Evolutionary conservation across 2,888 invertebrate species (phyloP).

Genomic region (Hirtodrosophila confusa): DNA sequence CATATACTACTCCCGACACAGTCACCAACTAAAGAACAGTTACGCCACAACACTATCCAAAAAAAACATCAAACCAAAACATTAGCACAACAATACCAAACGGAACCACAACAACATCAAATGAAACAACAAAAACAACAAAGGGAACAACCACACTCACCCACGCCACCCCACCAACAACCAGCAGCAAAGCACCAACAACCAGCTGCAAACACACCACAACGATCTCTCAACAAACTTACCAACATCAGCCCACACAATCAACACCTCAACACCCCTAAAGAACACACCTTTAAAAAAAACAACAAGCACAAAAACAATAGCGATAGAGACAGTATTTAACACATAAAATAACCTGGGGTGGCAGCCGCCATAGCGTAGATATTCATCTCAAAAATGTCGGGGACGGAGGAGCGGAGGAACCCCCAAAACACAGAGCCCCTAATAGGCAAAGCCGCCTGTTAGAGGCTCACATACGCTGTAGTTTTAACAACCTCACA

Average conservation of each 20-base stretch:
- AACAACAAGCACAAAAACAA: background rate
- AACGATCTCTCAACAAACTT: background rate
- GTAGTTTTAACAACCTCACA: background rate
- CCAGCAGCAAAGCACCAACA: background rate
- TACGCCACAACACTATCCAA: too few relatives aligned
- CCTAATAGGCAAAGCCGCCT: too few relatives aligned
- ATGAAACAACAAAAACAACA: background rate
- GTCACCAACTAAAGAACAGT: too few relatives aligned
- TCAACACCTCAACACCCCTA: background rate
- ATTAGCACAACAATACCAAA: too few relatives aligned
- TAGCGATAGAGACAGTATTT: background rate
- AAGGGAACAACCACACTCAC: slow-evolving; percentile 6
- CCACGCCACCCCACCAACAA: background rate
- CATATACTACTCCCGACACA: too few relatives aligned
- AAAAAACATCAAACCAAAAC: too few relatives aligned
- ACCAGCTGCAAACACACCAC: background rate
- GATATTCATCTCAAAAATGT: too few relatives aligned
- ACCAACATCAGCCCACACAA: background rate
- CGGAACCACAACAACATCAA: too few relatives aligned
- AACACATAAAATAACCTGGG: background rate
- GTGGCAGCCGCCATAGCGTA: too few relatives aligned
- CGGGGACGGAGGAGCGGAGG: too few relatives aligned
- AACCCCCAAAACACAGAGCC: too few relatives aligned
- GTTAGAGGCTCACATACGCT: too few relatives aligned
- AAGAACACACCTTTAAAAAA: background rate